phyloP scores from a whole-genome alignment of 2,888 invertebrate genomes.

The Leptopterna dolabrata region DNA sequence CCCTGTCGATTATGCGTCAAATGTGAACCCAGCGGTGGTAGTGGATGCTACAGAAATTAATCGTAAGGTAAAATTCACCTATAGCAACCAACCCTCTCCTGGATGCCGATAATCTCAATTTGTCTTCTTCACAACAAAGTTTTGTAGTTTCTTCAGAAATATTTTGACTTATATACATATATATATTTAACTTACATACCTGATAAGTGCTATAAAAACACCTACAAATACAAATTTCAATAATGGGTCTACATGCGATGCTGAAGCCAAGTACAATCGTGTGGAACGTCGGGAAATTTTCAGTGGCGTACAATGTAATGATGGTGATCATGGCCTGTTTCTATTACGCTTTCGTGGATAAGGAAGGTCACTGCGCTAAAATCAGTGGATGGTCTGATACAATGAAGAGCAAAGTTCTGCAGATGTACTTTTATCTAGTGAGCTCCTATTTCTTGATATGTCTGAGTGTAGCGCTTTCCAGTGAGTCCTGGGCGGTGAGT shows the following conservation, averaged over 20 bases:
- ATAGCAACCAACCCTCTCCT: no score
- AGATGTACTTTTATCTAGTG: neutral
- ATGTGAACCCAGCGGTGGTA: no score
- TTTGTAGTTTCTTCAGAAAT: neutral
- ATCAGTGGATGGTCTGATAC: neutral
- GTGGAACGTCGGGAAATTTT: neutral
- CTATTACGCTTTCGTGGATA: slow-evolving; percentile 10
- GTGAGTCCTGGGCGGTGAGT: neutral
- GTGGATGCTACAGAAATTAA: no score
- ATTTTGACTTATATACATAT: no score
- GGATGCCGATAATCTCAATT: no score
- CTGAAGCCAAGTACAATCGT: neutral
- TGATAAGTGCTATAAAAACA: no score
- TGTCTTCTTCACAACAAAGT: neutral
- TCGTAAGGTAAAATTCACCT: no score
- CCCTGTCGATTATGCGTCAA: no score
- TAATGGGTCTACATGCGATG: neutral
- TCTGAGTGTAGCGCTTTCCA: neutral
- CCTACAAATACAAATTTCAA: neutral
- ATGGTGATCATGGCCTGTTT: slow-evolving; percentile 18
- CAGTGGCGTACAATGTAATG: neutral
- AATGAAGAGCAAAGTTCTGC: neutral
- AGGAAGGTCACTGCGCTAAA: neutral
- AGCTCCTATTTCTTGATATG: neutral
- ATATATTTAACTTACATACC: no score